These are phyloP conservation scores for Mastigias papua DNA, from an alignment of 30 jellyfish, hydroid and myxozoan genomes.

Conservation along the genomic window DNA sequence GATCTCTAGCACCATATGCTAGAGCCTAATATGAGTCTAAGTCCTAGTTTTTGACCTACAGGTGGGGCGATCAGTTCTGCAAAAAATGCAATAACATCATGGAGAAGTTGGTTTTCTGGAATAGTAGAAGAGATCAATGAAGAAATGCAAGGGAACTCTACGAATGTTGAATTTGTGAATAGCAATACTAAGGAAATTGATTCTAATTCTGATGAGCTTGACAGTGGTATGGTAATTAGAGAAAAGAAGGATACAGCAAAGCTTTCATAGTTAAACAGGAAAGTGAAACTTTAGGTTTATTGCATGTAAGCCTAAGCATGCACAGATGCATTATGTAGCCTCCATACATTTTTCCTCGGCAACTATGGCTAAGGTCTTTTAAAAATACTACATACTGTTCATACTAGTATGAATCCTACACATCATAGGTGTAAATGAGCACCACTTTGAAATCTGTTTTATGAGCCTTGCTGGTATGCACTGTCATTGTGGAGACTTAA, in stretches of 20 bases:
- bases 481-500: too few relatives aligned
- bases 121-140: conserved; percentile 88
- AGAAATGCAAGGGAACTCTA: conserved; percentile 64
- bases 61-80: conserved; percentile 93
- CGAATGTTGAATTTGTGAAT: conserved; percentile 52
- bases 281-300: neutral
- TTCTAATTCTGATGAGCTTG: conserved; percentile 51
- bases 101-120: conserved; percentile 89
- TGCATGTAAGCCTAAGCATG: too few relatives aligned
- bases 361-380: too few relatives aligned
- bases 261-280: neutral
- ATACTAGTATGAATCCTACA: too few relatives aligned
- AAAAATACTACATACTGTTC: too few relatives aligned
- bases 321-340: too few relatives aligned
- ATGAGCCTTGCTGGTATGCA: too few relatives aligned
- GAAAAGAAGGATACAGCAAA: conserved; percentile 67
- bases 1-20: neutral
- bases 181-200: conserved; percentile 63
- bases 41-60: neutral
- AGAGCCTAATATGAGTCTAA: neutral
- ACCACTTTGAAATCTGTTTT: too few relatives aligned
- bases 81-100: conserved; percentile 77
- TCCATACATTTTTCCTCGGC: too few relatives aligned
- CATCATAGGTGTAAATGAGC: too few relatives aligned
- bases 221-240: conserved; percentile 72